These are phyloP conservation scores for Notothenia coriiceps DNA, from an alignment of 2,113 vertebrate genomes.

Conservation along the genomic window DNA sequence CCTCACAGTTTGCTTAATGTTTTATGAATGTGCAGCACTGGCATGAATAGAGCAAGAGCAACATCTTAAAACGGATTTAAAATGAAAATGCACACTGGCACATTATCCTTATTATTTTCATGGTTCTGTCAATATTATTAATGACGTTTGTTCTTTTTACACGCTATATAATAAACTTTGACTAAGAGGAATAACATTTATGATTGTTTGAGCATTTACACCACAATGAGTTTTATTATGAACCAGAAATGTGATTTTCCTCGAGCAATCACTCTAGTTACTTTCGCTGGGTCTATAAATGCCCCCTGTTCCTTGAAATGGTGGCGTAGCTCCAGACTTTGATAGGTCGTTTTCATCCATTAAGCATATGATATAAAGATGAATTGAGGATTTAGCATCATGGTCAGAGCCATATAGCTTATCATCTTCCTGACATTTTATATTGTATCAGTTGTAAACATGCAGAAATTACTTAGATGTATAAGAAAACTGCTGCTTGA, in stretches of 20 bases:
- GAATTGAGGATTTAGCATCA: background rate
- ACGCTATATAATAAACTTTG: background rate
- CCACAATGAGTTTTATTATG: conserved; percentile 34
- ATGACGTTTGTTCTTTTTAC: background rate
- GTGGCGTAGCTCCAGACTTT: background rate
- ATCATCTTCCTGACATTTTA: conserved; percentile 2
- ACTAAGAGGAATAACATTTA: background rate
- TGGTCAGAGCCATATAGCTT: background rate
- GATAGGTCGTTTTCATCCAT: background rate
- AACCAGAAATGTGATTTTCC: conserved; percentile 3
- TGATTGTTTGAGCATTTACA: conserved; percentile 39
- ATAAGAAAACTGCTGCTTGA: background rate
- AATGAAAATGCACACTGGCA: background rate
- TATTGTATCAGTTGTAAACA: conserved; percentile 1
- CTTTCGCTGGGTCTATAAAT: conserved; percentile 45
- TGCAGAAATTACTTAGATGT: background rate
- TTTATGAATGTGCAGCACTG: background rate
- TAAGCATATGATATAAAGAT: background rate
- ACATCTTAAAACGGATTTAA: background rate
- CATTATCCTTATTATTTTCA: background rate
- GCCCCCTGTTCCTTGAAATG: background rate
- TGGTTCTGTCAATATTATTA: conserved; percentile 1
- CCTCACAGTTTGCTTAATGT: background rate
- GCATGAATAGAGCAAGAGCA: background rate
- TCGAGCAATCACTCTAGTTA: conserved; percentile 41